Evolutionary conservation across 92 coral and sea anemone species (phyloP).

Genomic region (Ricordea florida): DNA sequence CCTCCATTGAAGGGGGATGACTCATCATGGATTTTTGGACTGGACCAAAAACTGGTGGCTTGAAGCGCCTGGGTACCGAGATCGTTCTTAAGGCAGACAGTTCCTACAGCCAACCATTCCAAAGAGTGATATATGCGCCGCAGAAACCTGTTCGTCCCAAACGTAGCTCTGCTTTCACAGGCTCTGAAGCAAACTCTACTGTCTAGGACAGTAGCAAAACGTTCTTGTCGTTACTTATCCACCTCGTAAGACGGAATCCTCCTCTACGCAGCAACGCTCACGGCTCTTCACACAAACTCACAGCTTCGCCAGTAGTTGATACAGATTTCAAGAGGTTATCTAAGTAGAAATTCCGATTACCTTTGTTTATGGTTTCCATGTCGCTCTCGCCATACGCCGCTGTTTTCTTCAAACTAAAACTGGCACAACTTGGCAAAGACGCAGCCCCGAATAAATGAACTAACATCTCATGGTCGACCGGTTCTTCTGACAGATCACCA

Average conservation of each 20-base stretch:
- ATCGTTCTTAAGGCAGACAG: no score
- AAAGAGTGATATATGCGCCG: no score
- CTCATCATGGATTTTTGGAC: neutral
- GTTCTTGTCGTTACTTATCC: neutral
- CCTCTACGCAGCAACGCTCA: neutral
- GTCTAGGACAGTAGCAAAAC: neutral
- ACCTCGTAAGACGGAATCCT: neutral
- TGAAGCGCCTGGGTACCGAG: no score
- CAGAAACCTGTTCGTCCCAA: no score
- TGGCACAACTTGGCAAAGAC: constrained; percentile 5
- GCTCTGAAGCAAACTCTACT: neutral
- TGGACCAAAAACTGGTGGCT: no score
- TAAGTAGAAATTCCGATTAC: neutral
- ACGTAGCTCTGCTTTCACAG: no score
- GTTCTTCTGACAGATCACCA: neutral
- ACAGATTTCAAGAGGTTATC: neutral
- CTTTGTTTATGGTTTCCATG: neutral
- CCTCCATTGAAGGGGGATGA: neutral
- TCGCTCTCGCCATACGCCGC: neutral
- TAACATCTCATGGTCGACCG: neutral
- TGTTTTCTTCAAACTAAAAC: neutral
- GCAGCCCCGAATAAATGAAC: neutral
- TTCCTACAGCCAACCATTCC: no score
- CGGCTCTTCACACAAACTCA: no score
- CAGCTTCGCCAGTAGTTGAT: neutral